A percentile compares a stretch with the other conserved stretches of the same genome.
Evolutionary conservation across 1,140 invertebrate genomes (phyloP).

Genomic region (Frieseomelitta varia): DNA sequence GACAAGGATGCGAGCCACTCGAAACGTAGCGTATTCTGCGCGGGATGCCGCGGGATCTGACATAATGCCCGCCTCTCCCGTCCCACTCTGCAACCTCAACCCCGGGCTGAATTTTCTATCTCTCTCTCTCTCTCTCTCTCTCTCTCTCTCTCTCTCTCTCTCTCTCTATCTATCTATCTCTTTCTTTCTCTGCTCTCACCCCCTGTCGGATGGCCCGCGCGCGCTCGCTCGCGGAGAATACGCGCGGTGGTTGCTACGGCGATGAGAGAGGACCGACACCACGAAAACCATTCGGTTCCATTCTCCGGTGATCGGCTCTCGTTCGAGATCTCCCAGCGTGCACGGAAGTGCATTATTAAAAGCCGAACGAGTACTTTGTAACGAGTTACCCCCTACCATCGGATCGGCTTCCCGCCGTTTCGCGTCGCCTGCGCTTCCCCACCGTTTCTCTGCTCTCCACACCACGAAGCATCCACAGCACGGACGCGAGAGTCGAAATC

Average conservation of each 20-base stretch:
- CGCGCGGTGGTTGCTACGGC: slow-evolving; percentile 72
- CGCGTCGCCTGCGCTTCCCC: background rate
- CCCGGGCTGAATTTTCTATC: slow-evolving; percentile 30
- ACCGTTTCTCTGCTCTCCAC: background rate
- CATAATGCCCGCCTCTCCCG: slow-evolving; percentile 54
- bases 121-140: background rate
- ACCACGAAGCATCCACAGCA: background rate
- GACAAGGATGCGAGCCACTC: slow-evolving; percentile 72
- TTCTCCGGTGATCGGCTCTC: slow-evolving; percentile 60
- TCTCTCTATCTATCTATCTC: background rate
- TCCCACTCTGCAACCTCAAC: slow-evolving; percentile 36
- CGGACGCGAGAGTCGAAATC: background rate
- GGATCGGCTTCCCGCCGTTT: slow-evolving; percentile 16
- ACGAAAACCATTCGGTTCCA: slow-evolving; percentile 67
- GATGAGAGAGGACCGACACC: slow-evolving; percentile 68
- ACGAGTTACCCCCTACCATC: slow-evolving; percentile 48
- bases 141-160: too few relatives aligned
- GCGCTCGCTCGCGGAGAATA: background rate
- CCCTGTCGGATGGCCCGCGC: too few relatives aligned
- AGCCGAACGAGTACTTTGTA: slow-evolving; percentile 70
- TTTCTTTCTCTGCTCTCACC: background rate
- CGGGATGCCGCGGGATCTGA: slow-evolving; percentile 60
- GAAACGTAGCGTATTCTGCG: slow-evolving; percentile 61
- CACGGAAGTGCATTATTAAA: slow-evolving; percentile 74
- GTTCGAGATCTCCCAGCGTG: slow-evolving; percentile 62